Evolutionary conservation across 92 coral and sea anemone species (phyloP).

Genomic region (Parazoanthus atlanticus): DNA sequence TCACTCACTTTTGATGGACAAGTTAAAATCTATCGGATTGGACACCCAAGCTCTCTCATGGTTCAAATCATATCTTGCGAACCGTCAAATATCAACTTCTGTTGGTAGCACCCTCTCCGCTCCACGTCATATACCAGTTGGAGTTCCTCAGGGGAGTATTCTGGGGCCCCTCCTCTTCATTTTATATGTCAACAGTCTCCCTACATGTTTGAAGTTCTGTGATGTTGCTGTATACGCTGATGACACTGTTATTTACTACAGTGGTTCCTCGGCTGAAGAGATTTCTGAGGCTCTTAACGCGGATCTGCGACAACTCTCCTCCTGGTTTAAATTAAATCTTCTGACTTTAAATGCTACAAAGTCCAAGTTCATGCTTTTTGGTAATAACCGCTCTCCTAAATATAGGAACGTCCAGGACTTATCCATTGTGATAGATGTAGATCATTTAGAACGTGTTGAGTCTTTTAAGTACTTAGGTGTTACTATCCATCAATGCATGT

Average conservation of each 20-base stretch:
- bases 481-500: slow-evolving; percentile 3
- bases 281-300: neutral
- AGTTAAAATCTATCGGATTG: too few relatives aligned
- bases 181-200: slow-evolving; percentile 1
- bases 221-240: neutral
- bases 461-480: neutral
- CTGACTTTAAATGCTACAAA: neutral
- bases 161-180: neutral
- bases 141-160: too few relatives aligned
- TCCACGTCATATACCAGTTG: neutral
- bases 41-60: too few relatives aligned
- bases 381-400: neutral
- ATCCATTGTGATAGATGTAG: neutral
- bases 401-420: neutral
- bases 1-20: neutral
- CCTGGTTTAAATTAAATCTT: neutral
- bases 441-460: neutral
- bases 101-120: neutral
- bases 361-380: neutral
- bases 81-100: neutral
- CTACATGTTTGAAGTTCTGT: neutral
- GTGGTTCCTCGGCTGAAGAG: slow-evolving; percentile 4
- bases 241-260: neutral
- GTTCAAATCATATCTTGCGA: neutral
- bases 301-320: neutral